phyloP scores from a whole-genome alignment of 2,797 vertebrate species.

The Molossus molossus region DNA sequence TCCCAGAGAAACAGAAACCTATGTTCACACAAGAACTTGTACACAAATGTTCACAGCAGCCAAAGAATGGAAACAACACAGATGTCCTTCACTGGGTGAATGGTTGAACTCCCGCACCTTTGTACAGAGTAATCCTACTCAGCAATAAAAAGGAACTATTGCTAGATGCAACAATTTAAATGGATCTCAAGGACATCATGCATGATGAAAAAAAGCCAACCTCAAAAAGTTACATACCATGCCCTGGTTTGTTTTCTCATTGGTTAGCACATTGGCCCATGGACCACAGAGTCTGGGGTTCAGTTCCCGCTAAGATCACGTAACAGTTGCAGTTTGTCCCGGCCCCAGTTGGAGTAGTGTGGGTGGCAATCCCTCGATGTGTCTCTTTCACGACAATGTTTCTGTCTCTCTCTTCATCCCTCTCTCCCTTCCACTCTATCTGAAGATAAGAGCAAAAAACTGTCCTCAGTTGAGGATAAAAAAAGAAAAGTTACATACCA shows the following conservation, averaged over 20 bases:
- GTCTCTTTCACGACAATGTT: too few species aligned
- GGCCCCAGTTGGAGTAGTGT: too few species aligned
- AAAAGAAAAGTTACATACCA: neutral
- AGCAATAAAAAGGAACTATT: neutral
- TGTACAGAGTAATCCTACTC: neutral
- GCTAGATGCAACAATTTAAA: neutral
- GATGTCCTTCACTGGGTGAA: neutral
- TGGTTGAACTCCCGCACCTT: neutral
- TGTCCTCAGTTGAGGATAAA: too few species aligned
- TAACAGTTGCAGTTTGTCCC: too few species aligned
- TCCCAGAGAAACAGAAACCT: slow-evolving; percentile 26
- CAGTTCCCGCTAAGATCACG: too few species aligned
- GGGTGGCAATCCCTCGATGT: too few species aligned
- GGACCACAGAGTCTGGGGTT: too few species aligned
- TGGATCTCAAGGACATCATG: neutral
- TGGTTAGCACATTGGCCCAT: accelerated
- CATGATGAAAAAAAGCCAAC: neutral
- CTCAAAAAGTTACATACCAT: neutral
- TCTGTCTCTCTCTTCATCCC: too few species aligned
- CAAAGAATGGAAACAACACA: slow-evolving; percentile 2
- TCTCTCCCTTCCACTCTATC: too few species aligned
- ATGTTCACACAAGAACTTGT: neutral
- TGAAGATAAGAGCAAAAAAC: too few species aligned
- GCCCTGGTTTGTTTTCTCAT: too few species aligned
- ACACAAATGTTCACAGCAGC: neutral